Evolutionary conservation across 1,140 invertebrate genomes (phyloP), one percentile per base, ranked within the genome.

Genomic region (Bombus haemorrhoidalis): DNA sequence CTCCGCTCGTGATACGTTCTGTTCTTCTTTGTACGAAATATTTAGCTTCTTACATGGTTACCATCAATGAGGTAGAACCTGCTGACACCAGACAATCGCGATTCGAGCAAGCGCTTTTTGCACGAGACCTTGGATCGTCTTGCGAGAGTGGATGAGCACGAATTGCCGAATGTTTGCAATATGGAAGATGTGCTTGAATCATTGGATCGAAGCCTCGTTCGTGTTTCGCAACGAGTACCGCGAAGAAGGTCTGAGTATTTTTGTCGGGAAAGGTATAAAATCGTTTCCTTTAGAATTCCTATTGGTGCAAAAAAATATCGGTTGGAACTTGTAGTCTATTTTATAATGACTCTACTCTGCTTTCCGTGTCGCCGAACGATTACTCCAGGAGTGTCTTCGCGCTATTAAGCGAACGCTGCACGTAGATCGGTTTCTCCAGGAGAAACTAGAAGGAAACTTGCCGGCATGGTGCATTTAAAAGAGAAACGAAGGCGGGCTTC

Each of bases 401-500:
- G 41, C 59, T 37, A 66, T 83, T 75, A 47, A 74, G 15, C 62
- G 59, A 66, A 22, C 72, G 53, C 28, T 78, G 32, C 83, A 59
- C 74, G 62, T 43, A 71, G 80, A 88, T 86, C 80, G 74, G 83
- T 77, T 86, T 79, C 87, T 57, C 76, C 71, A 4, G 68, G 72
- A 53, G 86, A 86, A 81, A 78, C 34, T 43, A 34, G 78, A 57
- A 59, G 80, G 77, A 81, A 84, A 85, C 59, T 81, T 66, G 39
- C 71, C 47, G 64, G 75, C 73, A 74, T 78, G 81, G 68, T 68
- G 83, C 64, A 68, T 86, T 80, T 79, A 75, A 89, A 88, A 59
- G 87, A 88, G 82, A 77, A 81, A 85, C 73, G 62, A 72, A 77
- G 68, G 73, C 68, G 83, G 73, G 74, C 72, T 87, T 78, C 53